Percentiles rank a stretch among this genome's conserved stretches.
These are phyloP conservation scores for Polydrusus pterygomalis DNA, from an alignment of 2,888 invertebrate species.

Conservation along the genomic window DNA sequence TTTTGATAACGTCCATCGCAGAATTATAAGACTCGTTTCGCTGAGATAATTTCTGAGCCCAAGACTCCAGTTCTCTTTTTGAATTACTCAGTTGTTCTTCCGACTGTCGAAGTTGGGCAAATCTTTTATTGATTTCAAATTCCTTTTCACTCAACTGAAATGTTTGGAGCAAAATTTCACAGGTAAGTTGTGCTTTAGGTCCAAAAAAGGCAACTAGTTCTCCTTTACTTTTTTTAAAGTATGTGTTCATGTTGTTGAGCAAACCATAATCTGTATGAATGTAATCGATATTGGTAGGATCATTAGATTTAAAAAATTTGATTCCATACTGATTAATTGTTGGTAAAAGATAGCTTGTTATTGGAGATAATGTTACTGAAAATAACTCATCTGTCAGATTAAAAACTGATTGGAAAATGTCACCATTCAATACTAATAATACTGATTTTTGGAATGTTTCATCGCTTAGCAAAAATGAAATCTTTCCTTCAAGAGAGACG, in stretches of 20 bases:
- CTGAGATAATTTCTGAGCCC: too few species aligned
- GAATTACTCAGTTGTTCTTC: not conserved
- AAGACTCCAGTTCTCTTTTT: not conserved
- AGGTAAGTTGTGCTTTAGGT: not conserved
- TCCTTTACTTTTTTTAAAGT: not conserved
- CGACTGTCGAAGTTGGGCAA: not conserved
- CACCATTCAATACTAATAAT: not conserved
- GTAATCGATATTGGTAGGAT: not conserved
- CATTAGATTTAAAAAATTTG: not conserved
- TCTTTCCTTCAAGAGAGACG: not conserved
- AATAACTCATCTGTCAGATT: not conserved
- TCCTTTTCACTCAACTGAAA: not conserved
- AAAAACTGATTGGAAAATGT: not conserved
- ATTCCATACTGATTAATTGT: conserved; percentile 8
- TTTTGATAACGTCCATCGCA: not conserved
- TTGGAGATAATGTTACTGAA: not conserved
- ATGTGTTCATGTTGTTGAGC: not conserved
- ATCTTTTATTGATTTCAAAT: not conserved
- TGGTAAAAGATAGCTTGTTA: not conserved
- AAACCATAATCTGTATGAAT: conserved; percentile 12
- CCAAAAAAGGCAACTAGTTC: not conserved
- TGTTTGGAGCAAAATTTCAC: not conserved
- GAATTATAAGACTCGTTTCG: not conserved
- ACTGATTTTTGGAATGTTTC: not conserved
- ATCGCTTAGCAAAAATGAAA: not conserved